These are phyloP conservation scores for Carcinoscorpius rotundicauda DNA, from an alignment of 1,140 invertebrate genomes.

Conservation along the genomic window DNA sequence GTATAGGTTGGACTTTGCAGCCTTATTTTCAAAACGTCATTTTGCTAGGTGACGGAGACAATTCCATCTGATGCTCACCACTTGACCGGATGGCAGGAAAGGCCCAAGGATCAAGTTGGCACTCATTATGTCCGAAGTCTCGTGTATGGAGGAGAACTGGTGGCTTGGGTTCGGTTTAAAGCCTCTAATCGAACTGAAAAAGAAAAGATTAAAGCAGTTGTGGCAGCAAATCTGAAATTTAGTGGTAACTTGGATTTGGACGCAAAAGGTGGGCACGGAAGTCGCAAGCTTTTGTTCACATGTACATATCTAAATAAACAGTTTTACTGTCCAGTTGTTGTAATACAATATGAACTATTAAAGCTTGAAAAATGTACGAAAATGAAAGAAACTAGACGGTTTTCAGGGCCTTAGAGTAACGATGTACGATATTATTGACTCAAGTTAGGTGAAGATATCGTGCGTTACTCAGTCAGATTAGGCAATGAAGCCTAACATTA, in stretches of 20 bases:
- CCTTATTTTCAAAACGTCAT: background rate
- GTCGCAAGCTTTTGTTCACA: no score
- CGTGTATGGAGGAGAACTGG: constrained; percentile 9
- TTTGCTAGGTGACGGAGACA: constrained; percentile 2
- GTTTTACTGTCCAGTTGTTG: no score
- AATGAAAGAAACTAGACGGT: no score
- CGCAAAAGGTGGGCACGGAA: background rate
- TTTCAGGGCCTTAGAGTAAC: no score
- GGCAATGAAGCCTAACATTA: no score
- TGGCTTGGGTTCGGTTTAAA: background rate
- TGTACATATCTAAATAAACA: no score
- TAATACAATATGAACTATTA: no score
- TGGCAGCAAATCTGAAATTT: constrained; percentile 1
- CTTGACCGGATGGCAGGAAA: background rate
- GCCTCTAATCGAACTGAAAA: background rate
- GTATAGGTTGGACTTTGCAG: no score
- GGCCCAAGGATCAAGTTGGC: background rate
- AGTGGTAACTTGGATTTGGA: background rate
- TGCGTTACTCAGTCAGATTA: no score
- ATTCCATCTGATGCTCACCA: constrained; percentile 1
- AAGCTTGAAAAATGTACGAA: no score
- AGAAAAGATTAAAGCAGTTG: constrained; percentile 9
- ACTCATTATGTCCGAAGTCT: constrained; percentile 11
- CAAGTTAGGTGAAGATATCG: no score
- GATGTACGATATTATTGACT: no score